phyloP scores from a whole-genome alignment of 2,113 vertebrate species.

The Phrynocephalus versicolor region DNA sequence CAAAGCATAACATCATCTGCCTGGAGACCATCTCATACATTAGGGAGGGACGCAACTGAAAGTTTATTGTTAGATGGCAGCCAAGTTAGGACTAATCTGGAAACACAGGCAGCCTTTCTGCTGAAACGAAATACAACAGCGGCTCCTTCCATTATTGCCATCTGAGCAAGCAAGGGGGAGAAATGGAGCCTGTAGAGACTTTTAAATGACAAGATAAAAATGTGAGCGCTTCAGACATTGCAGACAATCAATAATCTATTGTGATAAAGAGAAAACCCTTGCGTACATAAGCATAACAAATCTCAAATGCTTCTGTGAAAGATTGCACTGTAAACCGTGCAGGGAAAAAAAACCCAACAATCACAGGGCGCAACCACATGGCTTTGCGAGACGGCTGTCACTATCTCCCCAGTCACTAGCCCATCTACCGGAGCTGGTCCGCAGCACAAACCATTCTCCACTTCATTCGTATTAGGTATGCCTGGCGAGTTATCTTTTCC shows the following conservation, averaged over 20 bases:
- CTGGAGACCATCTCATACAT: constrained; percentile 3
- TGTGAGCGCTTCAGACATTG: background rate
- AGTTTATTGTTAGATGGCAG: constrained; percentile 23
- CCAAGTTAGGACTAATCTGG: constrained; percentile 2
- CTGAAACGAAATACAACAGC: background rate
- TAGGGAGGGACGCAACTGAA: background rate
- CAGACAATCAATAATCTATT: background rate
- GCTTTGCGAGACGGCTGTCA: background rate
- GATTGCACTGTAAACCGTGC: background rate
- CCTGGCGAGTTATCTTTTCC: background rate
- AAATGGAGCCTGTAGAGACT: constrained; percentile 28
- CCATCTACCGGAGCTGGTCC: background rate
- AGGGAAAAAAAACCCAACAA: background rate
- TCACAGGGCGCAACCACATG: background rate
- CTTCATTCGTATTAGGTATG: background rate
- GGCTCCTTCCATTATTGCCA: constrained; percentile 9
- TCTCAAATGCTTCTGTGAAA: background rate
- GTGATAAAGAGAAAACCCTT: background rate
- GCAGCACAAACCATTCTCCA: background rate
- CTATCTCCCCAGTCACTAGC: background rate
- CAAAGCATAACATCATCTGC: background rate
- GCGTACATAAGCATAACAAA: background rate
- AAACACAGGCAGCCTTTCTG: background rate
- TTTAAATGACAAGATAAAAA: constrained; percentile 8
- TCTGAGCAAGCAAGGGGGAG: constrained; percentile 19